Percentiles rank a stretch among this genome's conserved stretches.
phyloP scores from a whole-genome alignment of 1,140 invertebrate species.

The Schlechtendalia chinensis region DNA sequence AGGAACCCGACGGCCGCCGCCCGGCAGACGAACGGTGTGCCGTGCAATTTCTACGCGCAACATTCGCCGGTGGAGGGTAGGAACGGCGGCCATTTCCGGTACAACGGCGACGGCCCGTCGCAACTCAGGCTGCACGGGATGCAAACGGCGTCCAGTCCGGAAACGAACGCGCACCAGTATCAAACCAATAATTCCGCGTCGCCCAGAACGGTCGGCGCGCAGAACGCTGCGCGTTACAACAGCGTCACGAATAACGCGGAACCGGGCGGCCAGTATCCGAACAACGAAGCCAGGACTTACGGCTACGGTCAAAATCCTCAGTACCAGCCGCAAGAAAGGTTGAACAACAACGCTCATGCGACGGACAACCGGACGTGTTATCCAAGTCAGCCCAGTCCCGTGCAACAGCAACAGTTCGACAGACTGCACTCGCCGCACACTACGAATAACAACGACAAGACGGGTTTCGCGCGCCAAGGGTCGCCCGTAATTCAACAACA shows the following conservation, averaged over 20 bases:
- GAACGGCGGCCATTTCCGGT: constrained; percentile 18
- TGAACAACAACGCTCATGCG: not conserved
- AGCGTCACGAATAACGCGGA: not conserved
- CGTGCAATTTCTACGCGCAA: constrained; percentile 18
- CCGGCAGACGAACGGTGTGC: not conserved
- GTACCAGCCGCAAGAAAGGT: constrained; percentile 8
- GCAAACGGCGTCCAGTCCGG: not conserved
- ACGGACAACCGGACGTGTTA: constrained; percentile 20
- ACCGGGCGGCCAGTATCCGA: constrained; percentile 1
- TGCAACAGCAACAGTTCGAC: constrained; percentile 42
- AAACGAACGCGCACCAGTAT: constrained; percentile 9
- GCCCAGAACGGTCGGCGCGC: not conserved
- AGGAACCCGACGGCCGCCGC: not conserved
- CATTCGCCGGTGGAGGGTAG: constrained; percentile 28
- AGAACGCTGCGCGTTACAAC: constrained; percentile 10
- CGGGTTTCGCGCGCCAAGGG: not conserved
- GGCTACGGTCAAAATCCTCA: not conserved
- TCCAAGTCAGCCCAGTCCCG: constrained; percentile 18
- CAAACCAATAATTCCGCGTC: not conserved
- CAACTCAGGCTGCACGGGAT: not conserved
- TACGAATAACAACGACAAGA: not conserved
- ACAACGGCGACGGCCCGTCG: constrained; percentile 6
- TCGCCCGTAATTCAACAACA: not conserved
- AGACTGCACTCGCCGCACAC: not conserved
- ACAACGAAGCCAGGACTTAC: constrained; percentile 21